Evolutionary conservation across 1,140 invertebrate species (phyloP).

Genomic region (Drosophila bipectinata): DNA sequence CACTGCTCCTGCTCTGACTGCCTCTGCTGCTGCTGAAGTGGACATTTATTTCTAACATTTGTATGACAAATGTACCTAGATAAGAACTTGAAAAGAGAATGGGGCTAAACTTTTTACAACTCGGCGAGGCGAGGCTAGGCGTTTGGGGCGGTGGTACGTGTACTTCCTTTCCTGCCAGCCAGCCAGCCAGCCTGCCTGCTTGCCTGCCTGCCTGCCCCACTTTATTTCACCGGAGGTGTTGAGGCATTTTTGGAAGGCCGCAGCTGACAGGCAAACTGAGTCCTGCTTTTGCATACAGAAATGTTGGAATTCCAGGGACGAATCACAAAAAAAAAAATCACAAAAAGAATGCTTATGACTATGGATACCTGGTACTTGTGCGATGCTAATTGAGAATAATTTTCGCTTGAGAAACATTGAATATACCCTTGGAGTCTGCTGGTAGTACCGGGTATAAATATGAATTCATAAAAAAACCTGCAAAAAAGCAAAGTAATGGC

Average conservation of each 20-base stretch:
- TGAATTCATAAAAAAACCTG: neutral
- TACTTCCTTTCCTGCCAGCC: neutral
- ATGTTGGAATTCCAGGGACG: neutral
- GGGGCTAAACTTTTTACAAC: constrained; percentile 51
- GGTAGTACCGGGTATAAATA: neutral
- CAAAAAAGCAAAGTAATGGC: constrained; percentile 7
- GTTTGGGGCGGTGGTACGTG: neutral
- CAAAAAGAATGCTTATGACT: neutral
- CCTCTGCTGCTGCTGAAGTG: constrained; percentile 45
- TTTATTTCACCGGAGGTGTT: constrained; percentile 23
- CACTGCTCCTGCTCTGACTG: neutral
- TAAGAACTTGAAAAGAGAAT: constrained; percentile 50
- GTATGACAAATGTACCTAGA: constrained; percentile 72
- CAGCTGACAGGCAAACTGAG: constrained; percentile 19
- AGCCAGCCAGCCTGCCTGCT: neutral
- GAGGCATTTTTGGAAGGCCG: constrained; percentile 31
- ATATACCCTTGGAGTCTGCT: no score
- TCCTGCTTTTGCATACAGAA: constrained; percentile 30
- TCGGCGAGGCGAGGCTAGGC: neutral
- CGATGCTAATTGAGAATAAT: no score
- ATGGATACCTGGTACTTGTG: neutral
- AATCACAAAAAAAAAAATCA: neutral
- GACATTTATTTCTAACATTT: constrained; percentile 71
- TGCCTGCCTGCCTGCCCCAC: neutral
- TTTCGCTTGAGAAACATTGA: no score